phyloP scores from a whole-genome alignment of 2,113 vertebrate genomes.

The Odontophorus gujanensis region DNA sequence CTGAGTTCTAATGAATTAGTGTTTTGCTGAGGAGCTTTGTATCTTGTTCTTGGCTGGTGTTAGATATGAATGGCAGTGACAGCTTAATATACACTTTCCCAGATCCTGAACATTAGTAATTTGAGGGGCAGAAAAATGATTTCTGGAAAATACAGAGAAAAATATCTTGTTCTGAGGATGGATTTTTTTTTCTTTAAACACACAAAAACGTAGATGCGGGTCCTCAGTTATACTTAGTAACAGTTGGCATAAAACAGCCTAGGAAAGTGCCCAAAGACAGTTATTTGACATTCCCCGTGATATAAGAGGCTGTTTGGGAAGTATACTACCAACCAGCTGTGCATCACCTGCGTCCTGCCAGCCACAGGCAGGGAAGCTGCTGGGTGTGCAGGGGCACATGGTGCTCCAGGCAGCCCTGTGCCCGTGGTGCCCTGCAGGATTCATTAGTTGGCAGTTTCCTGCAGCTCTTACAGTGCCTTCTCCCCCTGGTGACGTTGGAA shows the following conservation, averaged over 20 bases:
- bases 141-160: background rate
- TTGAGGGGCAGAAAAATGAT: background rate
- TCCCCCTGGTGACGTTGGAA: background rate
- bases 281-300: background rate
- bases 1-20: slow-evolving; percentile 73
- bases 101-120: background rate
- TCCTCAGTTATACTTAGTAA: background rate
- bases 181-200: background rate
- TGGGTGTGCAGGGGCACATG: fast-evolving
- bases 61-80: slow-evolving; percentile 62
- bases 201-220: background rate
- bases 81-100: background rate
- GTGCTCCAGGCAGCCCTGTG: background rate
- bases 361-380: background rate
- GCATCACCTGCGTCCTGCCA: background rate
- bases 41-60: slow-evolving; percentile 27
- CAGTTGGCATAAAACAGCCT: background rate
- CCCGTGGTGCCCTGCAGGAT: slow-evolving; percentile 19
- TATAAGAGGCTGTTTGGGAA: background rate
- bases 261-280: background rate
- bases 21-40: slow-evolving; percentile 76
- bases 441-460: slow-evolving; percentile 21
- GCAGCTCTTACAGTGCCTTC: background rate
- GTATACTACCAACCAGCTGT: background rate
- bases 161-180: background rate